Conservation (phyloP, 2,888 invertebrate species). For the Saturnia japonica region DNA sequence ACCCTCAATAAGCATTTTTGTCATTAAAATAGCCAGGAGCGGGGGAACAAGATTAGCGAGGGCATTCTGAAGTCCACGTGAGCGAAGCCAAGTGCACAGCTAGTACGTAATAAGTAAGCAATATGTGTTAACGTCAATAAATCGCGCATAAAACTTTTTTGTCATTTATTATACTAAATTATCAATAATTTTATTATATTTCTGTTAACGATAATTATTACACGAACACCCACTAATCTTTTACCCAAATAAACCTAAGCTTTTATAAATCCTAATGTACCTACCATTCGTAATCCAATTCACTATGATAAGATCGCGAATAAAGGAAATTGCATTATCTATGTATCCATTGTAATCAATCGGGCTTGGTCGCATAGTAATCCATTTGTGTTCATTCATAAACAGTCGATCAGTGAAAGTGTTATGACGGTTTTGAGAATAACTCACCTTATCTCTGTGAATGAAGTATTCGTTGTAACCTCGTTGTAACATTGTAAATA, state of each 20-base stretch:
- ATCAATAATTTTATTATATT: too few relatives aligned
- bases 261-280: constrained; percentile 19
- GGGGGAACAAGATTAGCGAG: too few relatives aligned
- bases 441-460: constrained; percentile 4
- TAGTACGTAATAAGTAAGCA: too few relatives aligned
- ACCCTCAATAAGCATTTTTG: too few relatives aligned
- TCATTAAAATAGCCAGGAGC: too few relatives aligned
- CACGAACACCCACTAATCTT: neutral
- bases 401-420: constrained; percentile 22
- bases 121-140: too few relatives aligned
- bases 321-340: constrained; percentile 50
- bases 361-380: constrained; percentile 26
- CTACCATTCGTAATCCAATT: constrained; percentile 31
- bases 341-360: constrained; percentile 45
- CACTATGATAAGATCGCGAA: constrained; percentile 36
- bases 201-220: neutral
- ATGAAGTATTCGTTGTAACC: neutral
- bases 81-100: too few relatives aligned
- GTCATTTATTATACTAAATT: too few relatives aligned
- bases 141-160: too few relatives aligned
- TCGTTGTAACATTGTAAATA: neutral
- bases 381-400: constrained; percentile 37
- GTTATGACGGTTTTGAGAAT: constrained; percentile 4
- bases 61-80: too few relatives aligned
- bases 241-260: constrained; percentile 5